Evolutionary conservation across 2,113 vertebrate species (phyloP), one percentile per base, ranked within the genome.

Genomic region (Lipophrys pholis): DNA sequence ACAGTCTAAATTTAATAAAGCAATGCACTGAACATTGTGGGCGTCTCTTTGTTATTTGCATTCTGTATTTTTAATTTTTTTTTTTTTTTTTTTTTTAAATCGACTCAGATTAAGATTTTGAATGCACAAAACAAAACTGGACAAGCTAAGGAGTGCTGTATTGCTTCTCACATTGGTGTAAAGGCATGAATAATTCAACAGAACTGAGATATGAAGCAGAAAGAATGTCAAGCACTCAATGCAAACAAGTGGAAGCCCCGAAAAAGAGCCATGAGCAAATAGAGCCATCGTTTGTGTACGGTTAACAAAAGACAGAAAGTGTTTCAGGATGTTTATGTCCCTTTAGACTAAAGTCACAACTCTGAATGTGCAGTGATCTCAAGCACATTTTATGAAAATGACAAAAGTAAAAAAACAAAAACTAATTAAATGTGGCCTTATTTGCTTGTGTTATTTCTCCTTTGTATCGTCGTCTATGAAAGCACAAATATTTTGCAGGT

Each of bases 141-240:
- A 15, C 49, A 11, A 8, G 50, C 11, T 6, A 49, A 74, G 61
- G 50, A 77, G 46, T 59, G 53, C 73, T 57, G 52, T 55, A 43
- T 68, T 54, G 41, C 59, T 76, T 80, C 63, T 77, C 49, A 75
- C 57, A 75, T 83, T 84, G 64, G 83, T 68, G 79, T 82, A 76
- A 30, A 64, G 52, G 59, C 76, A 88, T 89, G 76, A 82, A 86
- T 90, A 82, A 88, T 89, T 86, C 65, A 89, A 50, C n/a, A 16
- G 72, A 82, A 75, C 5, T 83, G 73, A 85, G 61, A 77, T 62
- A 66, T 76, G 76, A 82, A 78, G 78, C 77, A 87, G 78, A 90
- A 86, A 69, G 68, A 84, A 90, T 90, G 77, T 77, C 78, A 74
- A 48, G 57, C 57, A 73, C 61, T 35, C 50, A 77, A 84, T 74